Percentiles rank a stretch among this genome's conserved stretches.
phyloP scores from a whole-genome alignment of 1,140 invertebrate genomes.

The Drosophila yakuba region DNA sequence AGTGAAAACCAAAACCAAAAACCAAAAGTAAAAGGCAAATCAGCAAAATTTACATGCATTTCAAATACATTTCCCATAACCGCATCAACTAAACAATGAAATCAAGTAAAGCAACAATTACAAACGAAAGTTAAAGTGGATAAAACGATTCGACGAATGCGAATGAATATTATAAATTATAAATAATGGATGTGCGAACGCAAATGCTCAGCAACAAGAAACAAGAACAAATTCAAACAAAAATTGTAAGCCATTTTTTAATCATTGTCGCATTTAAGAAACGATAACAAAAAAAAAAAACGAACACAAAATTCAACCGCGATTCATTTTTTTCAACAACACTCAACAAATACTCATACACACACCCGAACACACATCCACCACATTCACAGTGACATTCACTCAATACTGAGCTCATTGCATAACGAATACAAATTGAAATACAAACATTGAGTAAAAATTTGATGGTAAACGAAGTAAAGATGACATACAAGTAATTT shows the following conservation, averaged over 20 bases:
- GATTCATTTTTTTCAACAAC: conserved; percentile 34
- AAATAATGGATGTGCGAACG: conserved; percentile 29
- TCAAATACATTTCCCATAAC: conserved; percentile 78
- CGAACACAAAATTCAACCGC: conserved; percentile 30
- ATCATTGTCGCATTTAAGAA: conserved; percentile 74
- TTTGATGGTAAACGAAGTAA: conserved; percentile 55
- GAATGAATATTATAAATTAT: conserved; percentile 42
- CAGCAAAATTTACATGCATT: conserved; percentile 69
- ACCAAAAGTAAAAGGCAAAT: conserved; percentile 52
- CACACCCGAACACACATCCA: conserved; percentile 11
- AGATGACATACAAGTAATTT: conserved; percentile 80
- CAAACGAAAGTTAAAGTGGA: conserved; percentile 40
- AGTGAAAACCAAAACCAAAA: conserved; percentile 25
- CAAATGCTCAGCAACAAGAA: conserved; percentile 10
- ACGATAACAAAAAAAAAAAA: conserved; percentile 31
- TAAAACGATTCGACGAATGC: conserved; percentile 19
- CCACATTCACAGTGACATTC: conserved; percentile 1
- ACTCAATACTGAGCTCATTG: conserved; percentile 44
- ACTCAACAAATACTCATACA: conserved; percentile 1
- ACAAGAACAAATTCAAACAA: conserved; percentile 26
- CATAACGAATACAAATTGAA: conserved; percentile 54
- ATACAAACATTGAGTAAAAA: conserved; percentile 34
- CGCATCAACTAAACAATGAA: conserved; percentile 43
- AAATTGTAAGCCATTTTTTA: conserved; percentile 75
- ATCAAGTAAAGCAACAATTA: conserved; percentile 53